Percentiles rank a stretch among this genome's conserved stretches.
phyloP scores from a whole-genome alignment of 2,888 invertebrate species.

The Ernsta delagoae region DNA sequence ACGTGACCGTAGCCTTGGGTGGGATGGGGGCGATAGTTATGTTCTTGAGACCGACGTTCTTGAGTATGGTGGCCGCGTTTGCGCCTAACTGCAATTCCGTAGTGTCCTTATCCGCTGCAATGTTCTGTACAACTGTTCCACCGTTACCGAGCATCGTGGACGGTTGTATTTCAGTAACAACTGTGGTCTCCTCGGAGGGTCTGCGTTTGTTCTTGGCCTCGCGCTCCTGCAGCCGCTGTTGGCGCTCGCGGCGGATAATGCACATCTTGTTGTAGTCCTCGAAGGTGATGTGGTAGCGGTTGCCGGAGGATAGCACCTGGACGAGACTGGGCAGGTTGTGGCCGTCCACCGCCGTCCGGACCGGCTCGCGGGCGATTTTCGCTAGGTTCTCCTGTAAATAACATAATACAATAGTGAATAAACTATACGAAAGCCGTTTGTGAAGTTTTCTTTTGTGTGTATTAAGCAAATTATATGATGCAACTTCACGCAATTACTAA shows the following conservation, averaged over 20 bases:
- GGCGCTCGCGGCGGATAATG: constrained; percentile 87
- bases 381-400: constrained; percentile 70
- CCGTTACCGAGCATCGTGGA: constrained; percentile 72
- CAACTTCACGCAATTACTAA: too few species aligned
- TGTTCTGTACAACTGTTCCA: constrained; percentile 65
- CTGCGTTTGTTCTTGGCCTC: constrained; percentile 49
- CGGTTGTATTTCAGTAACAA: constrained; percentile 72
- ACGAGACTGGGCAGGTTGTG: constrained; percentile 86
- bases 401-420: too few species aligned
- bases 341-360: constrained; percentile 85
- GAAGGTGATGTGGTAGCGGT: constrained; percentile 91
- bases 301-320: constrained; percentile 91
- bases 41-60: constrained; percentile 78
- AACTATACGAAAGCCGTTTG: too few species aligned
- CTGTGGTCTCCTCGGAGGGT: constrained; percentile 53
- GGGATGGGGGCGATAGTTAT: constrained; percentile 79
- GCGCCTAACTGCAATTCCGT: constrained; percentile 58
- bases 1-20: constrained; percentile 71
- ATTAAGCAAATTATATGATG: too few species aligned
- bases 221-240: constrained; percentile 81
- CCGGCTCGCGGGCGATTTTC: constrained; percentile 71
- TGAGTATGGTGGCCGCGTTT: constrained; percentile 75
- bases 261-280: constrained; percentile 93
- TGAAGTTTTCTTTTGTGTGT: too few species aligned
- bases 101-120: constrained; percentile 51